phyloP scores from a whole-genome alignment of 1,140 invertebrate genomes.

The Matsumurasca onukii region DNA sequence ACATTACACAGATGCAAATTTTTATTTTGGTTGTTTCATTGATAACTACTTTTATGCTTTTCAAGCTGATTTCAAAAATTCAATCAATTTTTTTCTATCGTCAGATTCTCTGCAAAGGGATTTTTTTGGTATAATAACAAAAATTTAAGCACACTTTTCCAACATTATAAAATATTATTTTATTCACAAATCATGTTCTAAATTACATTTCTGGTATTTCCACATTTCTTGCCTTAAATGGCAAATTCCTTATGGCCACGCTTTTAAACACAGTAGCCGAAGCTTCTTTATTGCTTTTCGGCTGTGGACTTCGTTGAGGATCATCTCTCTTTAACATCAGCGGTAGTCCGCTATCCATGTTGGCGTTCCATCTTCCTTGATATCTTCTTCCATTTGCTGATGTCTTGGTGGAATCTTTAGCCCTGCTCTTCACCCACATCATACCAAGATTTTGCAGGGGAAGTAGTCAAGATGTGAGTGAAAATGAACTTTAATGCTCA shows the following conservation, averaged over 20 bases:
- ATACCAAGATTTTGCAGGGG: constrained; percentile 43
- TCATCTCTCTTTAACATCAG: constrained; percentile 42
- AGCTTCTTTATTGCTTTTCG: constrained; percentile 28
- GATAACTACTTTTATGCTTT: constrained; percentile 22
- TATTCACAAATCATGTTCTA: not conserved
- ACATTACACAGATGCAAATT: no score
- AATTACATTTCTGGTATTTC: not conserved
- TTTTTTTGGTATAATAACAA: constrained; percentile 9
- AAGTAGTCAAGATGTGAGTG: constrained; percentile 49
- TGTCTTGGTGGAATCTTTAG: constrained; percentile 49
- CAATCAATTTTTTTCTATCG: constrained; percentile 24
- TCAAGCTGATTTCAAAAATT: constrained; percentile 18
- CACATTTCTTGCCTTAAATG: not conserved
- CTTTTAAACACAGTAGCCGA: constrained; percentile 13
- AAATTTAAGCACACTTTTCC: constrained; percentile 22
- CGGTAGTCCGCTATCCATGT: constrained; percentile 47
- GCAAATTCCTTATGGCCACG: not conserved
- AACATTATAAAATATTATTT: constrained; percentile 13
- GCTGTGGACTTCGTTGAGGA: constrained; percentile 25
- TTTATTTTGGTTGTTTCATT: no score
- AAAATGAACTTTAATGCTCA: constrained; percentile 48
- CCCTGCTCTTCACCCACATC: constrained; percentile 45
- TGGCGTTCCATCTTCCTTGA: constrained; percentile 43
- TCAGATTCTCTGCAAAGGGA: constrained; percentile 11
- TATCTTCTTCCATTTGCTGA: constrained; percentile 45